Evolutionary conservation across 2,113 vertebrate genomes (phyloP).

Genomic region (Podilymbus podiceps): DNA sequence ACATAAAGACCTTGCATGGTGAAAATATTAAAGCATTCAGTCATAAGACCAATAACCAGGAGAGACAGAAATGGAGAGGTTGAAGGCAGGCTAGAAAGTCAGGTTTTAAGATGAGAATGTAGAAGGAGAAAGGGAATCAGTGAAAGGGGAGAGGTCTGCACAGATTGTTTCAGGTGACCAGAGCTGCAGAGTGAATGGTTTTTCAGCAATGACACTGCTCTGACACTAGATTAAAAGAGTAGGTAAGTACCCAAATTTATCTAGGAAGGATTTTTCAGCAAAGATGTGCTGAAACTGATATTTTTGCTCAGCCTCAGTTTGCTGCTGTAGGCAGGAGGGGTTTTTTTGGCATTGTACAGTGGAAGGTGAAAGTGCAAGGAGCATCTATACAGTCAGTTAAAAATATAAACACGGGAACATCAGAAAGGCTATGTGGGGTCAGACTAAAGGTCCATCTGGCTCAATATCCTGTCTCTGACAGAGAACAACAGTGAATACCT

Average conservation of each 20-base stretch:
- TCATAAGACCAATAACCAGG: conserved; percentile 71
- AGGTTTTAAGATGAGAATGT: conserved; percentile 65
- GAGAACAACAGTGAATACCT: conserved; percentile 39
- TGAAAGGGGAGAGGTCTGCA: conserved; percentile 36
- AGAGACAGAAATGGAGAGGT: conserved; percentile 64
- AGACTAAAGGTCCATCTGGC: conserved; percentile 52
- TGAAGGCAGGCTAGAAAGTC: conserved; percentile 60
- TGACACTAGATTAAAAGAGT: conserved; percentile 36
- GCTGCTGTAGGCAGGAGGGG: background rate
- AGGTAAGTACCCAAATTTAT: conserved; percentile 40
- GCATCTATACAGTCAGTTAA: conserved; percentile 45
- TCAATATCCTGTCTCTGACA: conserved; percentile 64
- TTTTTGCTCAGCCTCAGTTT: background rate
- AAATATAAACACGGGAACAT: conserved; percentile 54
- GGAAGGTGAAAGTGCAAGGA: conserved; percentile 50
- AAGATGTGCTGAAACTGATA: background rate
- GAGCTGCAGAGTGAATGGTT: conserved; percentile 15
- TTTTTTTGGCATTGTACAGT: background rate
- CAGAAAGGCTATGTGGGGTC: conserved; percentile 38
- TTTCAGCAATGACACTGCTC: conserved; percentile 5
- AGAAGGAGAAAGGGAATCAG: conserved; percentile 28
- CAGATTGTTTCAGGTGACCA: conserved; percentile 56
- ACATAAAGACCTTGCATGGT: conserved; percentile 72
- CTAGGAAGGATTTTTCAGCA: conserved; percentile 16
- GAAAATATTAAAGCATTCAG: conserved; percentile 74